Percentiles rank a stretch among this genome's conserved stretches.
Conservation (phyloP, 2,888 invertebrate species). For the Perizoma affinitatum region DNA sequence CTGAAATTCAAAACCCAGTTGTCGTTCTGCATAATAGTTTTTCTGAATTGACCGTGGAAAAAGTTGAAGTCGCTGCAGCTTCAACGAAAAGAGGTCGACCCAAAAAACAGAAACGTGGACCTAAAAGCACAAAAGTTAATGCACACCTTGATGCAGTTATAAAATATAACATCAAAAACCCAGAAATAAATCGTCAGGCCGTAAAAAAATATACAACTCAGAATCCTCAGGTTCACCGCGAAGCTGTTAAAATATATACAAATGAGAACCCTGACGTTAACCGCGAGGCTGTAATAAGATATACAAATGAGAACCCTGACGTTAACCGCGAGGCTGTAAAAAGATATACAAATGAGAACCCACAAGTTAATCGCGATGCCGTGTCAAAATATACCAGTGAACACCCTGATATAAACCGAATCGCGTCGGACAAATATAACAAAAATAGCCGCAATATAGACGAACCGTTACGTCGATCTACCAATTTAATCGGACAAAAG, state of each 20-base stretch:
- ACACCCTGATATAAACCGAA: background rate
- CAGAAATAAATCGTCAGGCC: background rate
- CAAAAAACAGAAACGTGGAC: background rate
- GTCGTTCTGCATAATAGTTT: background rate
- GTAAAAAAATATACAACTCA: background rate
- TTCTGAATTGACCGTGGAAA: background rate
- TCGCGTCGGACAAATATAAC: background rate
- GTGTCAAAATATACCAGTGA: background rate
- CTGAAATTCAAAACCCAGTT: background rate
- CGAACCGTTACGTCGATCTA: background rate
- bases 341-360: no score
- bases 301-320: no score
- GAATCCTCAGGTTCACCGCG: background rate
- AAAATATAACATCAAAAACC: background rate
- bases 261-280: no score
- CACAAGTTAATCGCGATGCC: no score
- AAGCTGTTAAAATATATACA: background rate
- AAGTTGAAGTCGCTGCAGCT: background rate
- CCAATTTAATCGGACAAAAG: conserved; percentile 1
- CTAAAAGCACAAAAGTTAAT: background rate
- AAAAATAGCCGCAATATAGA: background rate
- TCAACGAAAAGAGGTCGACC: conserved; percentile 1
- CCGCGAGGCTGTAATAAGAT: no score
- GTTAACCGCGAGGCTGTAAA: no score
- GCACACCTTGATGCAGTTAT: background rate